Conservation (phyloP, 2,113 vertebrate genomes). For the Ellobius talpinus region DNA sequence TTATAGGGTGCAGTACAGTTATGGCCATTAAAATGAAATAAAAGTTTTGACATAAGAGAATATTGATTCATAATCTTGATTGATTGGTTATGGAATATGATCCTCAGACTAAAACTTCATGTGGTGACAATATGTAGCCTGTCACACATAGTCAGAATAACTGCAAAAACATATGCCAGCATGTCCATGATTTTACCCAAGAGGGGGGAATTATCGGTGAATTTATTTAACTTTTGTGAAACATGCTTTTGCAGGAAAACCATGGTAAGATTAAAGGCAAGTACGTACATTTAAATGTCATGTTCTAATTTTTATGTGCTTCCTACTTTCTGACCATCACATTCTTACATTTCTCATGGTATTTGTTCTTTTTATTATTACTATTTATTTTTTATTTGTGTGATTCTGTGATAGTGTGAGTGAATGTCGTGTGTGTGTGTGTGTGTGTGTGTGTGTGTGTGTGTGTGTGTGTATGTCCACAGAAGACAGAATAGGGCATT, state of each 20-base stretch:
- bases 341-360: not conserved
- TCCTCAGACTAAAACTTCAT: not conserved
- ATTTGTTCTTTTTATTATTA: not conserved
- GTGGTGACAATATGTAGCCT: not conserved
- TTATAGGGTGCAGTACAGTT: conserved; percentile 32
- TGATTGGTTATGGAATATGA: not conserved
- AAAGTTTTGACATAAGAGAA: not conserved
- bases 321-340: conserved; percentile 51
- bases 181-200: conserved; percentile 20
- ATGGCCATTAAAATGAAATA: not conserved
- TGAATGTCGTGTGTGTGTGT: no score
- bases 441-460: no score
- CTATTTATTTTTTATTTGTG: not conserved
- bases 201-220: not conserved
- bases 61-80: not conserved
- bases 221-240: conserved; percentile 14
- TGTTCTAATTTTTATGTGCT: not conserved
- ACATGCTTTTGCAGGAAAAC: not conserved
- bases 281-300: not conserved
- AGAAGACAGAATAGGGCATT: no score
- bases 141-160: not conserved
- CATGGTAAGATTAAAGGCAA: conserved; percentile 34
- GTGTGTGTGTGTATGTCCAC: no score
- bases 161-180: not conserved
- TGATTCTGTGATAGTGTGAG: not conserved